Evolutionary conservation across 1,140 invertebrate genomes (phyloP).

Genomic region (Idris sp.): DNA sequence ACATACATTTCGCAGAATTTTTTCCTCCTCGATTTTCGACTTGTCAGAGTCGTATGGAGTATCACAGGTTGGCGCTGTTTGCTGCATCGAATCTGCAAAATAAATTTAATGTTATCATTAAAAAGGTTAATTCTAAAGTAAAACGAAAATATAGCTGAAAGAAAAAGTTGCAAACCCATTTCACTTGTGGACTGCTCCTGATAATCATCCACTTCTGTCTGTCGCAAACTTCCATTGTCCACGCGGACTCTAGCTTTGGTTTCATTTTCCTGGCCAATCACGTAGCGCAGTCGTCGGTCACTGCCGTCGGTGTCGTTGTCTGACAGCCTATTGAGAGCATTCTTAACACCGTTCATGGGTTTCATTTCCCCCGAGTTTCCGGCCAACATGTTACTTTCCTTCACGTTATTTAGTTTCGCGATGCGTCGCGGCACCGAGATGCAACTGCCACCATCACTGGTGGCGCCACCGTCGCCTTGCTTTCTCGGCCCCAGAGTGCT

Average conservation of each 20-base stretch:
- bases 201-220: constrained; percentile 33
- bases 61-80: constrained; percentile 51
- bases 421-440: constrained; percentile 75
- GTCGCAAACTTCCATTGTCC: constrained; percentile 58
- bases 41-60: constrained; percentile 72
- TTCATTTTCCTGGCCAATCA: constrained; percentile 73
- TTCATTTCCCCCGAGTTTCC: constrained; percentile 84
- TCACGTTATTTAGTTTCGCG: constrained; percentile 80
- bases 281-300: constrained; percentile 70
- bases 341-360: constrained; percentile 79
- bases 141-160: no score
- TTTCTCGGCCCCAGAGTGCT: constrained; percentile 86
- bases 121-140: no score
- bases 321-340: constrained; percentile 83
- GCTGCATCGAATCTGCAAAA: constrained; percentile 34
- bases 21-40: constrained; percentile 77
- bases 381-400: constrained; percentile 84
- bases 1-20: constrained; percentile 79
- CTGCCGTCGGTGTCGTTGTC: constrained; percentile 78
- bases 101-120: not conserved
- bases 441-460: constrained; percentile 77
- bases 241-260: constrained; percentile 64
- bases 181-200: constrained; percentile 44
- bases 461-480: constrained; percentile 82
- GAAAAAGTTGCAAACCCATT: constrained; percentile 38